Conservation (phyloP, 2,888 invertebrate genomes). For the Sisyra nigra region DNA sequence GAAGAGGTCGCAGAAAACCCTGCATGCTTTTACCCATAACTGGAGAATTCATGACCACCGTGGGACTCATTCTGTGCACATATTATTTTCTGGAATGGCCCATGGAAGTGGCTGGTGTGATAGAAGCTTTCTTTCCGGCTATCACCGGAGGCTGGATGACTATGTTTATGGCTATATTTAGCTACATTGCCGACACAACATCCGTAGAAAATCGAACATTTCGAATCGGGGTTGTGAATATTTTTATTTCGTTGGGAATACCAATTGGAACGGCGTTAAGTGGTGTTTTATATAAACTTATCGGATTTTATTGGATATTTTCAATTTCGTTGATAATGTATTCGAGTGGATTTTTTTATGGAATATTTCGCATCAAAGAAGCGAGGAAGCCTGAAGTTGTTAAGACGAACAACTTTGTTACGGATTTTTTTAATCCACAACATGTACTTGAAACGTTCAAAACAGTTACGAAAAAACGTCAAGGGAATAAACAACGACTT, state of each 20-base stretch:
- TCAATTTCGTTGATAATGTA: conserved; percentile 15
- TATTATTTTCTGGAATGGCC: conserved; percentile 35
- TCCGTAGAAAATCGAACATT: conserved; percentile 35
- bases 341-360: conserved; percentile 16
- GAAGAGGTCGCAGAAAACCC: conserved; percentile 52
- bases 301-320: conserved; percentile 20
- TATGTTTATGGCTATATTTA: conserved; percentile 38
- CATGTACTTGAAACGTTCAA: conserved; percentile 10
- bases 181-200: conserved; percentile 42
- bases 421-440: conserved; percentile 12
- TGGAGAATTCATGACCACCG: conserved; percentile 46
- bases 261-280: conserved; percentile 32
- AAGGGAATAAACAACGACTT: conserved; percentile 8
- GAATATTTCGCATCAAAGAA: conserved; percentile 16
- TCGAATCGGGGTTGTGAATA: conserved; percentile 38
- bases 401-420: conserved; percentile 11
- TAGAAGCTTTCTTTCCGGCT: conserved; percentile 34
- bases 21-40: conserved; percentile 71
- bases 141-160: conserved; percentile 39
- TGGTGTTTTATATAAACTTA: conserved; percentile 29
- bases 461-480: conserved; percentile 10
- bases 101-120: conserved; percentile 30
- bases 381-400: conserved; percentile 7
- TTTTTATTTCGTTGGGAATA: conserved; percentile 32
- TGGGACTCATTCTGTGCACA: conserved; percentile 32